Conservation (phyloP, 2,113 vertebrate genomes). For the Mustela lutreola region DNA sequence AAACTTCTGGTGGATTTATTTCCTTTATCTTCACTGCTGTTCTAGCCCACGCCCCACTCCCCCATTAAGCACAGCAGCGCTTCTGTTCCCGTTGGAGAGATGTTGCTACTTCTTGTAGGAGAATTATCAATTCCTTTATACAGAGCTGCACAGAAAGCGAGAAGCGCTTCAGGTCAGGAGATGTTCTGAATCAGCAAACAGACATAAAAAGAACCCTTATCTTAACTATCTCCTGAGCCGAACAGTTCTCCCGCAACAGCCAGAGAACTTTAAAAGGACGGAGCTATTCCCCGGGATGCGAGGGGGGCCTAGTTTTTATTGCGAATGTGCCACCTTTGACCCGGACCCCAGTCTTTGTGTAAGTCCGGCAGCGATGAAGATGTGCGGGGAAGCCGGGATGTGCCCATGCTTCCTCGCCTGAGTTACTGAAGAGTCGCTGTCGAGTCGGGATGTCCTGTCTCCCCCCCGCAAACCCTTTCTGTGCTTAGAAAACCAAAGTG, state of each 20-base stretch:
- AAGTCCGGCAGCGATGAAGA: neutral
- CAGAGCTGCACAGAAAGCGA: slow-evolving; percentile 17
- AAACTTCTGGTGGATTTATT: slow-evolving; percentile 2
- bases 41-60: neutral
- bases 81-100: neutral
- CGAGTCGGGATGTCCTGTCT: neutral
- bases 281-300: slow-evolving; percentile 18
- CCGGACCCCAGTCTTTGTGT: neutral
- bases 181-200: slow-evolving; percentile 52
- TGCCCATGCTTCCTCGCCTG: neutral
- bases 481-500: neutral
- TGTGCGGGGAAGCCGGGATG: neutral
- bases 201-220: slow-evolving; percentile 54
- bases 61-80: neutral
- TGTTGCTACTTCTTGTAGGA: slow-evolving; percentile 27
- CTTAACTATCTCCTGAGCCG: slow-evolving; percentile 25
- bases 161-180: neutral
- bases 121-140: slow-evolving; percentile 47
- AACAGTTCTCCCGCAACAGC: neutral
- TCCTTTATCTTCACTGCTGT: slow-evolving; percentile 8
- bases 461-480: neutral
- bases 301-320: neutral
- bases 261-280: slow-evolving; percentile 23
- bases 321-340: slow-evolving; percentile 4
- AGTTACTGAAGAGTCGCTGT: neutral